These are phyloP conservation scores for Shargacucullia verbasci DNA, from an alignment of 2,888 invertebrate genomes.

Conservation along the genomic window DNA sequence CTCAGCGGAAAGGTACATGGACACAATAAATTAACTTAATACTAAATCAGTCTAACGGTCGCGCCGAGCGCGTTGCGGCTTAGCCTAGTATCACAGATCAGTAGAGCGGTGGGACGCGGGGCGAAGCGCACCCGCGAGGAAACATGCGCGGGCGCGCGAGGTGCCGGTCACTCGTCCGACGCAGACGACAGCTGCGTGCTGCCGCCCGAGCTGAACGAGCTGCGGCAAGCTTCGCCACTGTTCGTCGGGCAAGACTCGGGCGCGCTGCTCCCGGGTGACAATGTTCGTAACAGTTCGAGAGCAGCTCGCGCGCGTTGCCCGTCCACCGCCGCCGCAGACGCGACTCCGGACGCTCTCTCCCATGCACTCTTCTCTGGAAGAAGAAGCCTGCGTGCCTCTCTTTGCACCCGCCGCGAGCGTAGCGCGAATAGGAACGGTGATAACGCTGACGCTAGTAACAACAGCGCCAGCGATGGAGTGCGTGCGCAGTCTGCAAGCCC, in stretches of 20 bases:
- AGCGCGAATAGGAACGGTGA: conserved; percentile 94
- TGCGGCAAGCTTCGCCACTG: conserved; percentile 87
- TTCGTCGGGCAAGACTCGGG: conserved; percentile 72
- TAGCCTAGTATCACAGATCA: conserved; percentile 88
- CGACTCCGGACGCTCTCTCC: conserved; percentile 87
- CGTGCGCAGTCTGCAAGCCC: conserved; percentile 85
- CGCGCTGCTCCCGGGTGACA: conserved; percentile 82
- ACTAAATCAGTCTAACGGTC: conserved; percentile 88
- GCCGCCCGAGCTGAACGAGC: conserved; percentile 90
- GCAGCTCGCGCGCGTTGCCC: conserved; percentile 85
- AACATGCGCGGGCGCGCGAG: conserved; percentile 62
- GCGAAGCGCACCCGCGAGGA: conserved; percentile 77
- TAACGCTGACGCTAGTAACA: conserved; percentile 90
- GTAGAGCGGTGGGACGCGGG: conserved; percentile 87
- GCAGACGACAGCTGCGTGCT: conserved; percentile 90
- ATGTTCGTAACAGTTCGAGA: conserved; percentile 79
- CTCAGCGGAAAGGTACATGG: conserved; percentile 88
- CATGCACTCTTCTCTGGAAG: conserved; percentile 84
- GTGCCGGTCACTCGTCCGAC: conserved; percentile 89
- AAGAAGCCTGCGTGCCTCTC: conserved; percentile 80
- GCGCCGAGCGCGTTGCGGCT: conserved; percentile 85
- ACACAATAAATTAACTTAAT: conserved; percentile 87
- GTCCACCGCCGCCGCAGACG: conserved; percentile 88
- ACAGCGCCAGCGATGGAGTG: conserved; percentile 86
- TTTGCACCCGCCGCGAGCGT: conserved; percentile 91